phyloP scores from a whole-genome alignment of 1,140 invertebrate genomes.

The Thaumetopoea pityocampa region DNA sequence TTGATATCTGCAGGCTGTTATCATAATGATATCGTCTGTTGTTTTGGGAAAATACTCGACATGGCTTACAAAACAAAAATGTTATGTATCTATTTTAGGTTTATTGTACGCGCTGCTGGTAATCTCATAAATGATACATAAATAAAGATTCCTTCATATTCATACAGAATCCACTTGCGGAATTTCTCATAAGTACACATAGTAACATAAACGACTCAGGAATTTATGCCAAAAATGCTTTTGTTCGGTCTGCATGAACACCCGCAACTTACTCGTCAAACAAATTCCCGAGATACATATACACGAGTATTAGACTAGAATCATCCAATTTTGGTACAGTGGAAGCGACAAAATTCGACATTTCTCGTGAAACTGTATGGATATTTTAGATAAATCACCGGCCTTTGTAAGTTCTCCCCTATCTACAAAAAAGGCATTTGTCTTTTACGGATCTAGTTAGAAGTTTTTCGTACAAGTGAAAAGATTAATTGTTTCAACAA shows the following conservation, averaged over 20 bases:
- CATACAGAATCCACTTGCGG: too few species aligned
- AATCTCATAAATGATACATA: too few species aligned
- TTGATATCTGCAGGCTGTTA: too few species aligned
- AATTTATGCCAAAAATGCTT: conserved; percentile 50
- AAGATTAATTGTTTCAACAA: too few species aligned
- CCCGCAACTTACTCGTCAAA: conserved; percentile 57
- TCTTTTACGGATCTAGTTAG: conserved; percentile 54
- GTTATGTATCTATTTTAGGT: too few species aligned
- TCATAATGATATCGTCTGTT: too few species aligned
- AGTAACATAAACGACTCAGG: conserved; percentile 49
- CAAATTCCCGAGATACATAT: conserved; percentile 65
- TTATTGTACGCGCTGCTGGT: too few species aligned
- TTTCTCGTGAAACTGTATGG: conserved; percentile 68
- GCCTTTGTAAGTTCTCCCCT: conserved; percentile 59
- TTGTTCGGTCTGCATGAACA: conserved; percentile 41
- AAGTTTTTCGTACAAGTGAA: conserved; percentile 42
- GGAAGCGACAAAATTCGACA: conserved; percentile 63
- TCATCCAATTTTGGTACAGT: conserved; percentile 69
- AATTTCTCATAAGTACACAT: conserved; percentile 33
- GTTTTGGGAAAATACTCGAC: too few species aligned
- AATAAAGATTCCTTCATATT: too few species aligned
- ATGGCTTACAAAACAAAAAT: too few species aligned
- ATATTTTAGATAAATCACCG: conserved; percentile 72
- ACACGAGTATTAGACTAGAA: conserved; percentile 60
- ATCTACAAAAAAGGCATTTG: conserved; percentile 68